A percentile compares a stretch with the other conserved stretches of the same genome.
phyloP scores from a whole-genome alignment of 1,140 invertebrate genomes.

The Cydia amplana region DNA sequence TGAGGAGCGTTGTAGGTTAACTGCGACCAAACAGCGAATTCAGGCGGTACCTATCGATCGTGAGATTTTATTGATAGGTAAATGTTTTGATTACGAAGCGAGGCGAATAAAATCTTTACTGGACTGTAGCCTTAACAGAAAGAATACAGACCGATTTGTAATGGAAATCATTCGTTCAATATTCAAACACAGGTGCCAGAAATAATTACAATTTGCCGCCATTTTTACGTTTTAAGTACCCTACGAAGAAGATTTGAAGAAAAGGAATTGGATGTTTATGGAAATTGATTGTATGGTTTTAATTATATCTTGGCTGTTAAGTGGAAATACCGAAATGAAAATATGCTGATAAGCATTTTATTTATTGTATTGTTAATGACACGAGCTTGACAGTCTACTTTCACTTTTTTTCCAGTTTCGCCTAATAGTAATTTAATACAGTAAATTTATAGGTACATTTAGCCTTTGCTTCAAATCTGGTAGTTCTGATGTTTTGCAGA shows the following conservation, averaged over 20 bases:
- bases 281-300: neutral
- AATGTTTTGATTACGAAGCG: neutral
- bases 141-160: neutral
- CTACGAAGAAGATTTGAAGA: neutral
- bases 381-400: too few species aligned
- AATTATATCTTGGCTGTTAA: neutral
- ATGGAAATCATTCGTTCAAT: constrained; percentile 21
- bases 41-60: too few species aligned
- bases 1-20: too few species aligned
- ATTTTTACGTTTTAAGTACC: constrained; percentile 8
- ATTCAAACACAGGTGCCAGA: constrained; percentile 13
- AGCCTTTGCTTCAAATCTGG: too few species aligned
- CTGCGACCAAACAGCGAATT: too few species aligned
- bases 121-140: neutral
- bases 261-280: neutral
- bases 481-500: too few species aligned
- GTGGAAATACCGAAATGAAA: neutral
- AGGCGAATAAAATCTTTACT: neutral
- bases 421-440: too few species aligned
- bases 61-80: too few species aligned
- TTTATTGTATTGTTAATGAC: neutral
- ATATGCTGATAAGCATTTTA: neutral
- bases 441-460: too few species aligned
- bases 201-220: constrained; percentile 6
- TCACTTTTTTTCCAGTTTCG: too few species aligned